Evolutionary conservation across 2,113 vertebrate genomes (phyloP).

Genomic region (Lamprotornis superbus): DNA sequence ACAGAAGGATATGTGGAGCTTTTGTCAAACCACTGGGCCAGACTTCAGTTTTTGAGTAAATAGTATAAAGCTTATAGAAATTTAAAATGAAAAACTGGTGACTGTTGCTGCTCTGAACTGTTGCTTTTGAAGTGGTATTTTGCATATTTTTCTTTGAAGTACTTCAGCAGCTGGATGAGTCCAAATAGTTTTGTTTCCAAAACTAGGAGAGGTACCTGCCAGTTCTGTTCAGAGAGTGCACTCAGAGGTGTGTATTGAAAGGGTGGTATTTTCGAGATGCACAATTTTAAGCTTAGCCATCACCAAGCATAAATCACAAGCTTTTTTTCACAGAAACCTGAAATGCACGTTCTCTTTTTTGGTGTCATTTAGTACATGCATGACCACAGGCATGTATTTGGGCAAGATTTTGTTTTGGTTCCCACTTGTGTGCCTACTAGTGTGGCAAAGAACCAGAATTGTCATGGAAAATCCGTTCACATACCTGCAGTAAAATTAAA

Average conservation of each 20-base stretch:
- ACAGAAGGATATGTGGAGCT: not conserved
- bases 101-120: not conserved
- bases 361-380: not conserved
- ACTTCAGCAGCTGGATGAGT: not conserved
- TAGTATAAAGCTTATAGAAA: not conserved
- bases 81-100: not conserved
- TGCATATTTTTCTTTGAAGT: not conserved
- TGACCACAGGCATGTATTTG: not conserved
- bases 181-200: not conserved
- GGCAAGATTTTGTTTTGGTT: not conserved
- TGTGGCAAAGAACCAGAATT: not conserved
- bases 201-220: not conserved
- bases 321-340: not conserved
- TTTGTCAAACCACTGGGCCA: not conserved
- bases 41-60: not conserved
- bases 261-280: not conserved
- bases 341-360: not conserved
- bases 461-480: not conserved
- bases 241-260: not conserved
- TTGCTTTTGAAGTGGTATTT: not conserved
- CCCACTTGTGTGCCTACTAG: not conserved
- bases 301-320: not conserved
- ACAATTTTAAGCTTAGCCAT: not conserved
- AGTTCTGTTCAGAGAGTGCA: not conserved
- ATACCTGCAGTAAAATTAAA: not conserved